Evolutionary conservation across 2,888 invertebrate genomes (phyloP).

Genomic region (Meghimatium bilineatum): DNA sequence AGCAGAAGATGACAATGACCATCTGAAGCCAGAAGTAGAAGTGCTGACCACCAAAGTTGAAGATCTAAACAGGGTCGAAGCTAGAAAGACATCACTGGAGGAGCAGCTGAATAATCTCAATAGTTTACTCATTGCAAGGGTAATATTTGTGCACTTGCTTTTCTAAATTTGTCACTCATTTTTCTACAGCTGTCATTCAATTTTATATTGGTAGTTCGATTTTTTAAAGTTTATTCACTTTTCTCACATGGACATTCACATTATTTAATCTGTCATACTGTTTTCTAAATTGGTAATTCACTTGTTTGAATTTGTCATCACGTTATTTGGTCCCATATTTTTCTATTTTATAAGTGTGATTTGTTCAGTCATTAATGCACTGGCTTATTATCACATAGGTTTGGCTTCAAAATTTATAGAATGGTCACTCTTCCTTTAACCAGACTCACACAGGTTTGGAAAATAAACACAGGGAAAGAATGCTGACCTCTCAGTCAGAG

Average conservation of each 20-base stretch:
- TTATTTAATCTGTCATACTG: neutral
- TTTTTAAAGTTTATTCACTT: neutral
- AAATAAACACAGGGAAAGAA: too few species aligned
- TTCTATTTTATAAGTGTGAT: too few species aligned
- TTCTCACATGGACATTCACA: neutral
- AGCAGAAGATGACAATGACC: constrained; percentile 53
- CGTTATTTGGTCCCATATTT: too few species aligned
- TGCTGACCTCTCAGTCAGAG: too few species aligned
- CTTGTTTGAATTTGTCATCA: too few species aligned
- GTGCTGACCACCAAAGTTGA: constrained; percentile 54
- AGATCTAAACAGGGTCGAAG: constrained; percentile 54
- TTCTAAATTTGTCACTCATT: constrained; percentile 2
- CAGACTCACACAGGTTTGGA: too few species aligned
- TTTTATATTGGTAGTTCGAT: neutral
- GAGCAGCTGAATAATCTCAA: constrained; percentile 59
- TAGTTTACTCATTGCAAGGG: constrained; percentile 63
- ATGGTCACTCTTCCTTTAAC: too few species aligned
- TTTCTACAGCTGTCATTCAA: neutral
- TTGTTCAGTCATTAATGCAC: too few species aligned
- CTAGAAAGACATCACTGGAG: constrained; percentile 59
- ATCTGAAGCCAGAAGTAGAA: constrained; percentile 53
- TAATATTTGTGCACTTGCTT: constrained; percentile 50
- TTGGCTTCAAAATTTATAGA: too few species aligned
- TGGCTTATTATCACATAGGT: too few species aligned
- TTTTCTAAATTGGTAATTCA: neutral